A percentile compares a stretch with the other conserved stretches of the same genome.
Conservation (phyloP, 2,888 invertebrate genomes). For the Xanthorhoe spadicearia region DNA sequence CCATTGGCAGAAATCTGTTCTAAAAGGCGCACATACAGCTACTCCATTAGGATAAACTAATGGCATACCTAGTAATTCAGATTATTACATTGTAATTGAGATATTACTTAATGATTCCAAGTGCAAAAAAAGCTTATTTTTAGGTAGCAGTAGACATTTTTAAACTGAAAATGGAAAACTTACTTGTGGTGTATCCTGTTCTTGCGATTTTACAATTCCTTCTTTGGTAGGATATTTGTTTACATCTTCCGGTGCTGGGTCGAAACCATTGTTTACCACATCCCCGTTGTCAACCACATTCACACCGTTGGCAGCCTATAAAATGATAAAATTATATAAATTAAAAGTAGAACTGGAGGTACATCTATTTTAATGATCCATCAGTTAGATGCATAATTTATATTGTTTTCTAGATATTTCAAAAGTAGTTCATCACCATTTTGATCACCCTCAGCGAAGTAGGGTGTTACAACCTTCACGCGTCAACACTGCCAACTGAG, state of each 20-base stretch:
- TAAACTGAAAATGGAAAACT: not conserved
- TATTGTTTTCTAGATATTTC: not conserved
- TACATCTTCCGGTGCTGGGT: conserved; percentile 50
- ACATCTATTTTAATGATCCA: not conserved
- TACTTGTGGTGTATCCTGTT: conserved; percentile 11
- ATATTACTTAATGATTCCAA: too few relatives aligned
- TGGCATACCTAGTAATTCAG: too few relatives aligned
- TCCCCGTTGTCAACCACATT: conserved; percentile 48
- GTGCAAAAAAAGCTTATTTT: too few relatives aligned
- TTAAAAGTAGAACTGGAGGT: not conserved
- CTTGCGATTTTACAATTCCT: conserved; percentile 7
- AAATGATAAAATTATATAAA: conserved; percentile 17
- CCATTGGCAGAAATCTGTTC: too few relatives aligned
- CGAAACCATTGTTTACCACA: conserved; percentile 48
- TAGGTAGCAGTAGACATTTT: too few relatives aligned
- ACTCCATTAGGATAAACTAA: too few relatives aligned
- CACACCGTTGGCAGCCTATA: conserved; percentile 46
- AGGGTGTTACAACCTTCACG: not conserved
- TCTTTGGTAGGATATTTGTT: conserved; percentile 23
- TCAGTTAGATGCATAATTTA: not conserved
- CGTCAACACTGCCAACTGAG: not conserved
- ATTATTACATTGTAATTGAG: too few relatives aligned
- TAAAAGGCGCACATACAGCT: too few relatives aligned
- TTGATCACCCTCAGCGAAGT: not conserved
- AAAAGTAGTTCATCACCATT: not conserved